Percentiles rank a stretch among this genome's conserved stretches.
phyloP scores from a whole-genome alignment of 2,797 vertebrate species.

The Sebastes melanostomus region DNA sequence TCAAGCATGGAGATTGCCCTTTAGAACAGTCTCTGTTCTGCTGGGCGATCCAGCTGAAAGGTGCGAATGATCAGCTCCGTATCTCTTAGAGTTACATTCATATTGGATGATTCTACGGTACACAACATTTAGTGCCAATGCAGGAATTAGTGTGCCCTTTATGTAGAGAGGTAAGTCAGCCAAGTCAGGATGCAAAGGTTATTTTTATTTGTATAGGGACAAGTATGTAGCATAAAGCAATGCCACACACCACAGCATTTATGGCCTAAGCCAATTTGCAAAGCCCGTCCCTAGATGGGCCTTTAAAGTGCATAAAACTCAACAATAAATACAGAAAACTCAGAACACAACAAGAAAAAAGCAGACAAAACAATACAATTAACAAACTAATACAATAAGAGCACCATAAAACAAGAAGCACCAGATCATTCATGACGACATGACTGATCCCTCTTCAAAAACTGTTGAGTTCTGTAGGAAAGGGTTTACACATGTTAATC shows the following conservation, averaged over 20 bases:
- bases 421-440: neutral
- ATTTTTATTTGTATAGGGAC: neutral
- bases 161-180: neutral
- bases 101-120: neutral
- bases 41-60: constrained; percentile 6
- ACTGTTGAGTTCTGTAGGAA: neutral
- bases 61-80: constrained; percentile 3
- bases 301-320: neutral
- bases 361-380: neutral
- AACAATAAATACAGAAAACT: neutral
- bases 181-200: neutral
- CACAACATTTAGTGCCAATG: neutral
- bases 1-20: constrained; percentile 8
- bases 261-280: neutral
- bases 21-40: constrained; percentile 3
- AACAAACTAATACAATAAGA: neutral
- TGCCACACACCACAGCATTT: neutral
- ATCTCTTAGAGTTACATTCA: neutral
- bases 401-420: neutral
- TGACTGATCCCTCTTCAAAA: neutral
- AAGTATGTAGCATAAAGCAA: neutral
- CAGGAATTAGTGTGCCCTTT: neutral
- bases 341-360: neutral
- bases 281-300: too few relatives aligned
- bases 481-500: neutral